Evolutionary conservation across 23 tunicate species (phyloP).

Genomic region (Clavelina lepadiformis): DNA sequence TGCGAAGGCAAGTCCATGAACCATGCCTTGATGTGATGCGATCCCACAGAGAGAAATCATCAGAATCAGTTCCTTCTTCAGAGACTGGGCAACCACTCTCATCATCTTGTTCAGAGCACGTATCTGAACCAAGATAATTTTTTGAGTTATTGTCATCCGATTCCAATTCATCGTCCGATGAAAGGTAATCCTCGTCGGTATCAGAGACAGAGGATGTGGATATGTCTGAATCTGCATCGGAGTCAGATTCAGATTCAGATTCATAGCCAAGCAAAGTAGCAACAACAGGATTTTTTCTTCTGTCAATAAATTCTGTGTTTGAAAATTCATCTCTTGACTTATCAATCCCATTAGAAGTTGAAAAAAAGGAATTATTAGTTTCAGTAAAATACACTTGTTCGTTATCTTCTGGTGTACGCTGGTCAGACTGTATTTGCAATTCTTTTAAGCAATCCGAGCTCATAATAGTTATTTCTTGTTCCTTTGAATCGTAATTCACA

Average conservation of each 20-base stretch:
- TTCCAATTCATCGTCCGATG: neutral
- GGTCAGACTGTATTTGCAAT: neutral
- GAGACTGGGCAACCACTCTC: neutral
- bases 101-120: neutral
- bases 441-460: neutral
- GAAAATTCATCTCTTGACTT: neutral
- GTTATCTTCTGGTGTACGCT: neutral
- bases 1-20: conserved; percentile 36
- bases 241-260: neutral
- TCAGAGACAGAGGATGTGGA: neutral
- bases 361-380: neutral
- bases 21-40: conserved; percentile 13
- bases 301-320: neutral
- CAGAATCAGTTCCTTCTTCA: conserved; percentile 36
- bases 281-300: neutral
- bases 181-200: neutral
- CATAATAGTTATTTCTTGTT: neutral
- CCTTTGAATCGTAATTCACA: too few relatives aligned
- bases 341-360: too few relatives aligned
- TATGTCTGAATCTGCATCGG: neutral
- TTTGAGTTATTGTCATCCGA: neutral
- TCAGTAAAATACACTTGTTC: neutral
- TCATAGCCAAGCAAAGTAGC: neutral
- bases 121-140: neutral
- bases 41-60: conserved; percentile 35